Evolutionary conservation across 2,113 vertebrate species (phyloP).

Genomic region (Raphicerus campestris): DNA sequence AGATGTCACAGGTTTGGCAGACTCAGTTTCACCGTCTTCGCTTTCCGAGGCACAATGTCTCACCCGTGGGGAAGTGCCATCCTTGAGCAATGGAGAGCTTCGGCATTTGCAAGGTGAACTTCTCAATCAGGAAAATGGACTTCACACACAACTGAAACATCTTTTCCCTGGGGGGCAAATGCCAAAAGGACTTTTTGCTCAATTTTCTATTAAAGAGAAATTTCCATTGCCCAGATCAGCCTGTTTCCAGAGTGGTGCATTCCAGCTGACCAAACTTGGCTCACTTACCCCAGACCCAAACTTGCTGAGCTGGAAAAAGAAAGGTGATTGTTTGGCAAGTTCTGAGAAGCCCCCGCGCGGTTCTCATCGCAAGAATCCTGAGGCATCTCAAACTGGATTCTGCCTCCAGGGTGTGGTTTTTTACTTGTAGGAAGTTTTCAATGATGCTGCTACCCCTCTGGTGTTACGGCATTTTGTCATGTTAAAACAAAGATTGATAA

Average conservation of each 20-base stretch:
- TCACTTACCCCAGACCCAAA: not conserved
- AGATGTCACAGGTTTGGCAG: not conserved
- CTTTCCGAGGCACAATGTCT: not conserved
- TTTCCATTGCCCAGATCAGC: not conserved
- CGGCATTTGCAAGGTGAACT: not conserved
- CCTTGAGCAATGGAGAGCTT: not conserved
- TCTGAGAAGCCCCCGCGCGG: not conserved
- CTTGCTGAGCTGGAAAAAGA: not conserved
- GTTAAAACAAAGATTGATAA: not conserved
- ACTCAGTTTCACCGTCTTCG: not conserved
- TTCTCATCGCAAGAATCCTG: not conserved
- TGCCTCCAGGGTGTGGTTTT: not conserved
- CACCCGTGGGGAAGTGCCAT: accelerated
- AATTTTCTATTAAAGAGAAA: not conserved
- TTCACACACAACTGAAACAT: not conserved
- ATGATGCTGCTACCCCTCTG: accelerated
- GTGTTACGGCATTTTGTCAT: not conserved
- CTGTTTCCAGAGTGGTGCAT: not conserved
- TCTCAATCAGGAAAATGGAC: not conserved
- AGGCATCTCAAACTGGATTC: not conserved
- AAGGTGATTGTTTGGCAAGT: not conserved
- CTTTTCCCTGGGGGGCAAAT: not conserved
- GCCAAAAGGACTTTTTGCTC: not conserved
- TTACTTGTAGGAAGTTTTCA: not conserved
- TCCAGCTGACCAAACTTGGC: not conserved